These are phyloP conservation scores for Chiloscyllium punctatum DNA, from an alignment of 2,797 vertebrate species.

Conservation along the genomic window DNA sequence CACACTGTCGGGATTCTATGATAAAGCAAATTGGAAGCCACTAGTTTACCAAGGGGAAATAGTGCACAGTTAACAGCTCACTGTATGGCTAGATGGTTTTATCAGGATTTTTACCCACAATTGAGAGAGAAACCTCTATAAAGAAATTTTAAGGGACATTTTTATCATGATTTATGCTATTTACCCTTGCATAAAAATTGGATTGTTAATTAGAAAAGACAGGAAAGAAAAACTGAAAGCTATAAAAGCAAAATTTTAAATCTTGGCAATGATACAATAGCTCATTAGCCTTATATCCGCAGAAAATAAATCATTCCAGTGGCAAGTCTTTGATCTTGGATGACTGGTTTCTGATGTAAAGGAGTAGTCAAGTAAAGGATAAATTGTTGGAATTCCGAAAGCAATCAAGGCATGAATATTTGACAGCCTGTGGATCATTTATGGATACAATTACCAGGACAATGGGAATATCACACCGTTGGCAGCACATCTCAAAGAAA, in stretches of 20 bases:
- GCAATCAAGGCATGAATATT: neutral
- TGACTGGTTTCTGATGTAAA: conserved; percentile 7
- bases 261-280: neutral
- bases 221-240: neutral
- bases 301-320: neutral
- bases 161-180: neutral
- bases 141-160: neutral
- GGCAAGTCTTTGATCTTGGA: neutral
- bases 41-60: too few species aligned
- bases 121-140: neutral
- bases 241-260: neutral
- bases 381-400: neutral
- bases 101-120: neutral
- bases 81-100: neutral
- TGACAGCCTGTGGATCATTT: neutral
- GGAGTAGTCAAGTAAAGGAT: neutral
- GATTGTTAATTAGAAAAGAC: neutral
- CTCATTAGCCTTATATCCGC: neutral
- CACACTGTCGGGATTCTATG: too few species aligned
- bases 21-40: neutral
- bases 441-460: neutral
- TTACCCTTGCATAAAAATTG: neutral
- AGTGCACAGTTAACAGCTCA: neutral
- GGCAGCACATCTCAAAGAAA: neutral
- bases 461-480: neutral